phyloP scores from a whole-genome alignment of 2,888 invertebrate genomes.

The Tromatobia lineatoria region DNA sequence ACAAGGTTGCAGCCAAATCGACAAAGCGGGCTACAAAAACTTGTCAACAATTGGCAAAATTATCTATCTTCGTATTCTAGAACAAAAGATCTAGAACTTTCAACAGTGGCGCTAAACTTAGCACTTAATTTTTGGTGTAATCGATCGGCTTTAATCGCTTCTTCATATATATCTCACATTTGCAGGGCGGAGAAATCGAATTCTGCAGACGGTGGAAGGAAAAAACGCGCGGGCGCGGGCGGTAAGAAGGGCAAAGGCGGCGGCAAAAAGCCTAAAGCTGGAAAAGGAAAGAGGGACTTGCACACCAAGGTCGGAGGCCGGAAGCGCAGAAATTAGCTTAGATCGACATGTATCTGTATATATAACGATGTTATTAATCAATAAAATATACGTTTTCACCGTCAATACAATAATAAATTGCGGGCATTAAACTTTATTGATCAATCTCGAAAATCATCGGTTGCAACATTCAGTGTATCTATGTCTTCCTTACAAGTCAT shows the following conservation, averaged over 20 bases:
- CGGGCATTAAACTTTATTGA: too few relatives aligned
- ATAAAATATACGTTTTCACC: slow-evolving; percentile 45
- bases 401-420: slow-evolving; percentile 2
- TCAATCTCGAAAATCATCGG: too few relatives aligned
- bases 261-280: slow-evolving; percentile 89
- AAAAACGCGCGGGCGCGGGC: slow-evolving; percentile 65
- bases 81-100: too few relatives aligned
- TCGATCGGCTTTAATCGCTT: slow-evolving; percentile 14
- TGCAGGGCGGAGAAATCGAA: slow-evolving; percentile 71
- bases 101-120: not conserved
- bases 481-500: too few relatives aligned
- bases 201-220: slow-evolving; percentile 69
- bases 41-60: too few relatives aligned
- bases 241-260: slow-evolving; percentile 71
- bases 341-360: slow-evolving; percentile 39
- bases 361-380: slow-evolving; percentile 31
- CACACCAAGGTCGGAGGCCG: slow-evolving; percentile 89
- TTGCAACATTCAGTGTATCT: too few relatives aligned
- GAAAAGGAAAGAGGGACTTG: slow-evolving; percentile 90
- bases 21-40: too few relatives aligned
- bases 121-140: not conserved
- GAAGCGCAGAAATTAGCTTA: slow-evolving; percentile 88
- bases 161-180: slow-evolving; percentile 40
- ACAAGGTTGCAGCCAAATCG: too few relatives aligned
- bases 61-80: too few relatives aligned